These are phyloP conservation scores for Limonius californicus DNA, from an alignment of 1,140 invertebrate species.

Conservation along the genomic window DNA sequence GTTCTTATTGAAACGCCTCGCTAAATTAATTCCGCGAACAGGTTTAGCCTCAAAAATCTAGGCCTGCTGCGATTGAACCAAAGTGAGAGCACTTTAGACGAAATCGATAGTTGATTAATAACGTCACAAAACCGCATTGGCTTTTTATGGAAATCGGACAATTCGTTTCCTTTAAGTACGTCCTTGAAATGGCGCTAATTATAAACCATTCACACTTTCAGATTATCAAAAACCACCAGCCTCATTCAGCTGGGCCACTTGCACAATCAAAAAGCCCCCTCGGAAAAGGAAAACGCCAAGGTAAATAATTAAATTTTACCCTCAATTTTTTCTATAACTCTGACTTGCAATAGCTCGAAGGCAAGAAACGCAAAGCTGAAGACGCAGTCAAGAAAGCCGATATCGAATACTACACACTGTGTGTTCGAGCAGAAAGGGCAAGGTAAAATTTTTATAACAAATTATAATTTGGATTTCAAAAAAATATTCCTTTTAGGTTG, in stretches of 20 bases:
- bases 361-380: conserved; percentile 85
- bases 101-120: no score
- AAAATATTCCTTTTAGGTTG: conserved; percentile 54
- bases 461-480: neutral
- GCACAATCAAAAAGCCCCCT: conserved; percentile 49
- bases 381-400: conserved; percentile 86
- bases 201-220: conserved; percentile 24
- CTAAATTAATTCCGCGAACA: no score
- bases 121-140: no score
- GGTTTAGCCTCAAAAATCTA: no score
- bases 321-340: neutral
- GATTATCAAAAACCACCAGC: conserved; percentile 45
- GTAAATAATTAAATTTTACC: conserved; percentile 37
- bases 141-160: no score
- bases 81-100: no score
- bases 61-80: no score
- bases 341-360: conserved; percentile 63
- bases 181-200: no score
- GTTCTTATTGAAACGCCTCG: no score
- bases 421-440: conserved; percentile 82
- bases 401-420: conserved; percentile 89
- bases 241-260: conserved; percentile 44
- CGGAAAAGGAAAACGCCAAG: conserved; percentile 67
- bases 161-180: no score
- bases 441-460: conserved; percentile 53